Evolutionary conservation across 1,140 invertebrate genomes (phyloP).

Genomic region (Drosophila pruinosa): DNA sequence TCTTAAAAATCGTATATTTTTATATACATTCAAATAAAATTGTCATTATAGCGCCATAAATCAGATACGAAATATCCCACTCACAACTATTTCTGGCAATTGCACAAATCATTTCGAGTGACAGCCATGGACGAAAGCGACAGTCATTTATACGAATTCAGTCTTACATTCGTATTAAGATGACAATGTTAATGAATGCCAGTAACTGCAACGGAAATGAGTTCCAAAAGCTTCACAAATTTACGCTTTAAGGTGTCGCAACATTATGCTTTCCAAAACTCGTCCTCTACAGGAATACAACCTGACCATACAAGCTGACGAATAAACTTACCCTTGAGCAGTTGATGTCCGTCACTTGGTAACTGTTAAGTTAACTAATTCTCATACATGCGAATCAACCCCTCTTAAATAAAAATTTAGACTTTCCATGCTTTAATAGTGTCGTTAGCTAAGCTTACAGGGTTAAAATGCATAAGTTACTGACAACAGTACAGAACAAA

Average conservation of each 20-base stretch:
- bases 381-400: neutral
- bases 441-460: neutral
- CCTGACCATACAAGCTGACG: conserved; percentile 71
- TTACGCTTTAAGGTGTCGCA: too few relatives aligned
- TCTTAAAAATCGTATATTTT: too few relatives aligned
- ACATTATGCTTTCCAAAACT: conserved; percentile 33
- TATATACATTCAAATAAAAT: too few relatives aligned
- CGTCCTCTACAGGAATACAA: neutral
- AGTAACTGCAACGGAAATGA: conserved; percentile 75
- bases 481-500: conserved; percentile 22
- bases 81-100: conserved; percentile 77
- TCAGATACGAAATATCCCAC: conserved; percentile 35
- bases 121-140: neutral
- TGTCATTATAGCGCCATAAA: too few relatives aligned
- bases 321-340: conserved; percentile 29
- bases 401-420: neutral
- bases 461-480: conserved; percentile 28
- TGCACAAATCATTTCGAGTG: conserved; percentile 73
- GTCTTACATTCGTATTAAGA: neutral
- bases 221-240: conserved; percentile 79
- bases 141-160: neutral
- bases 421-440: neutral
- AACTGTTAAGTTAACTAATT: conserved; percentile 50
- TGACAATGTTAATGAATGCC: conserved; percentile 36
- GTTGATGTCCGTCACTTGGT: conserved; percentile 7